phyloP scores from a whole-genome alignment of 1,140 invertebrate species.

The Magallana ariakensis region DNA sequence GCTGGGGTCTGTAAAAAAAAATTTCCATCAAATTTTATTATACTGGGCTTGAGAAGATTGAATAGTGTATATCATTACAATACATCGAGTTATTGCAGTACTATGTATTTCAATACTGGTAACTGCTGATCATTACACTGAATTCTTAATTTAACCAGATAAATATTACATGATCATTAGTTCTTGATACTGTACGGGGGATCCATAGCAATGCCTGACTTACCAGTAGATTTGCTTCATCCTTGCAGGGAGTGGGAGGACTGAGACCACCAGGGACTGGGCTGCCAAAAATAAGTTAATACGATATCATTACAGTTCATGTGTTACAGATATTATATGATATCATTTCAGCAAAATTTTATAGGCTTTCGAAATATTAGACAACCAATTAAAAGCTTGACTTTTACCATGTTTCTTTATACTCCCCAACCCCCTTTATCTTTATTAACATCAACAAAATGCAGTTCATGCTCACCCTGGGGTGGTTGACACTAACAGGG shows the following conservation, averaged over 20 bases:
- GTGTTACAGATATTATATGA: too few species aligned
- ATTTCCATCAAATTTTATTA: neutral
- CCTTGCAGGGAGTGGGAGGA: constrained; percentile 42
- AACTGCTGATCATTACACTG: too few species aligned
- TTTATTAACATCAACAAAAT: neutral
- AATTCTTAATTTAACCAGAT: too few species aligned
- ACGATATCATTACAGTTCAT: neutral
- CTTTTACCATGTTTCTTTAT: too few species aligned
- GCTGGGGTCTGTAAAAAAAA: neutral
- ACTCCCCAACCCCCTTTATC: too few species aligned
- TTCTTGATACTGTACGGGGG: neutral
- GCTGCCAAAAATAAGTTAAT: neutral
- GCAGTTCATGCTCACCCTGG: neutral
- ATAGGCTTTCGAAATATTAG: too few species aligned
- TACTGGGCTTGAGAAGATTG: too few species aligned
- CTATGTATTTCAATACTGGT: too few species aligned
- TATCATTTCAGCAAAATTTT: too few species aligned
- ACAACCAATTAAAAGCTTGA: too few species aligned
- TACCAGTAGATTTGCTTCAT: constrained; percentile 39
- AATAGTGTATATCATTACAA: neutral
- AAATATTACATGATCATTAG: neutral
- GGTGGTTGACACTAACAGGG: neutral
- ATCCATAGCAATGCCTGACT: neutral
- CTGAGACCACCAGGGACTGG: constrained; percentile 3
- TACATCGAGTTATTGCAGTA: neutral